Evolutionary conservation across 2,113 vertebrate genomes (phyloP).

Genomic region (Delphinus delphis): DNA sequence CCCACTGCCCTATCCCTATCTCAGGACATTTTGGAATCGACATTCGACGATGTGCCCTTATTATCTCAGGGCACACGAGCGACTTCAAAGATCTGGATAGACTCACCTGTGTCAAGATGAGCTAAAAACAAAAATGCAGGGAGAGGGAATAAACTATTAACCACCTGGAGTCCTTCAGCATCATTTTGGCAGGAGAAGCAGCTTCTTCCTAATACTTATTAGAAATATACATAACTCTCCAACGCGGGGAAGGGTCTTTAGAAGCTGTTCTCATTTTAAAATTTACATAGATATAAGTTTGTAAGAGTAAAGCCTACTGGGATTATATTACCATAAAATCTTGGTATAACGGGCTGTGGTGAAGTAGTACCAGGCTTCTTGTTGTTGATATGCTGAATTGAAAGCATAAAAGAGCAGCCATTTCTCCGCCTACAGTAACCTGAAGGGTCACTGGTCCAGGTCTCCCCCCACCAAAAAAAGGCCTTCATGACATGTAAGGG

Average conservation of each 20-base stretch:
- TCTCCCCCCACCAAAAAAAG: background rate
- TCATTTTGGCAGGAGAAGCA: constrained; percentile 75
- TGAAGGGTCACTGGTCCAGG: constrained; percentile 22
- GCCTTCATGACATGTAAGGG: constrained; percentile 38
- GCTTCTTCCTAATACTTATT: constrained; percentile 66
- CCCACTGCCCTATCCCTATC: constrained; percentile 50
- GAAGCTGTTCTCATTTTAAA: constrained; percentile 61
- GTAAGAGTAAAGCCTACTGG: constrained; percentile 47
- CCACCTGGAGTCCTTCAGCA: constrained; percentile 62
- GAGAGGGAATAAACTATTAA: constrained; percentile 59
- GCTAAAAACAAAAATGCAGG: constrained; percentile 56
- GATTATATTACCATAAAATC: background rate
- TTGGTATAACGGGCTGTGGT: constrained; percentile 29
- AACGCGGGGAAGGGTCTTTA: constrained; percentile 51
- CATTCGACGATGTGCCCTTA: background rate
- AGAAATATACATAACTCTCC: constrained; percentile 62
- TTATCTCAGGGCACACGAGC: constrained; percentile 28
- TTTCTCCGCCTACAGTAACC: constrained; percentile 29
- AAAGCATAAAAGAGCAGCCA: constrained; percentile 40
- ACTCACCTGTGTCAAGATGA: constrained; percentile 49
- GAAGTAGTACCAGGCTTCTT: constrained; percentile 31
- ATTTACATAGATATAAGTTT: constrained; percentile 28
- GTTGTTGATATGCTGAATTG: constrained; percentile 2
- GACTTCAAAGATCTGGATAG: constrained; percentile 54
- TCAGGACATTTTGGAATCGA: constrained; percentile 63